Conservation (phyloP, 2,113 vertebrate species). For the Ranitomeya variabilis region DNA sequence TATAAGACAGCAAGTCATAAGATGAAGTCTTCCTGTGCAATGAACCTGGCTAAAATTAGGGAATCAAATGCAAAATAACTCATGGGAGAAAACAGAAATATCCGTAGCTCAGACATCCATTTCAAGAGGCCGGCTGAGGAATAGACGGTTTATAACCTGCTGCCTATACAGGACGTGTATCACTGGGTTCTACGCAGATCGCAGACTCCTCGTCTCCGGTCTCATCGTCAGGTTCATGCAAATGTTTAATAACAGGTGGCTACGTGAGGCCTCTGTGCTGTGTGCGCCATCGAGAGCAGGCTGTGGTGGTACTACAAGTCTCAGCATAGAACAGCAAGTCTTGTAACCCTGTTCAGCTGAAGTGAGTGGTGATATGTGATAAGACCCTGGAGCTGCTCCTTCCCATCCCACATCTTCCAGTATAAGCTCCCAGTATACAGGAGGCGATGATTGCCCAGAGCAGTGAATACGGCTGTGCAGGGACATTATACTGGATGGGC, state of each 20-base stretch:
- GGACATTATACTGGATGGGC: too few species aligned
- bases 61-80: constrained; percentile 80
- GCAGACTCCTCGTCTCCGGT: background rate
- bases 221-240: background rate
- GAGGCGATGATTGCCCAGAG: too few species aligned
- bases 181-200: background rate
- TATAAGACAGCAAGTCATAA: constrained; percentile 58
- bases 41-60: constrained; percentile 86
- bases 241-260: background rate
- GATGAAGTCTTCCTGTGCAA: constrained; percentile 94
- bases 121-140: constrained; percentile 66
- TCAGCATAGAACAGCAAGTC: background rate
- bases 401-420: too few species aligned
- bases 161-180: background rate
- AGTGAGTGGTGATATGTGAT: background rate
- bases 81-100: constrained; percentile 94
- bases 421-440: too few species aligned
- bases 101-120: constrained; percentile 96
- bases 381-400: background rate
- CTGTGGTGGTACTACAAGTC: background rate
- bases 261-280: background rate
- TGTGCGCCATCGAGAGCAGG: background rate
- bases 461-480: too few species aligned
- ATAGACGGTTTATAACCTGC: background rate
- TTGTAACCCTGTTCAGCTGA: background rate